Conservation (phyloP, 2,113 vertebrate genomes). For the Microtus montanus region DNA sequence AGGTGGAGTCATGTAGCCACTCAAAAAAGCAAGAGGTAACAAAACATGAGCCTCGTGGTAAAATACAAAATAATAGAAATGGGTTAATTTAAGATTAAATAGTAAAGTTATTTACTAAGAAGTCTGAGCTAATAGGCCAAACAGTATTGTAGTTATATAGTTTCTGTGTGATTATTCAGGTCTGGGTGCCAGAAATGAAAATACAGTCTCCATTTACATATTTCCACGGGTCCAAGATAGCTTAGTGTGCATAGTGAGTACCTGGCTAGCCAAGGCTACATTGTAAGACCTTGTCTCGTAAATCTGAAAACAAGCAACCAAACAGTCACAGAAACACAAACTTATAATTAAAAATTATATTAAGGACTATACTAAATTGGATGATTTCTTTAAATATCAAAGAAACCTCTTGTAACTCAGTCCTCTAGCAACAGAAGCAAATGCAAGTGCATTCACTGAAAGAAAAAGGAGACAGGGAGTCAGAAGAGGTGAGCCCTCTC, state of each 20-base stretch:
- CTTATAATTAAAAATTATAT: background rate
- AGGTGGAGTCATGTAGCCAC: no score
- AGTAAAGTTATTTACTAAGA: no score
- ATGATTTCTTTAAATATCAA: constrained; percentile 28
- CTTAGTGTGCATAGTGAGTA: background rate
- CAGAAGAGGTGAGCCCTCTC: constrained; percentile 26
- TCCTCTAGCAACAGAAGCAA: background rate
- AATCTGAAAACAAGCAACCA: background rate
- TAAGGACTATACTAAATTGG: constrained; percentile 47
- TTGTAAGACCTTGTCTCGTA: background rate
- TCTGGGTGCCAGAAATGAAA: no score
- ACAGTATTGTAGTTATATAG: no score
- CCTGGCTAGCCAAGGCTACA: background rate
- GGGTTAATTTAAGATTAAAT: no score
- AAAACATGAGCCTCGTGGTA: no score
- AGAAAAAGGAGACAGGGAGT: constrained; percentile 29
- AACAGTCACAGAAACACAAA: background rate
- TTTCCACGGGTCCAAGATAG: background rate
- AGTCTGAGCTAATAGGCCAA: no score
- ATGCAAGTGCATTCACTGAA: constrained; percentile 24
- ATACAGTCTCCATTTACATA: no score
- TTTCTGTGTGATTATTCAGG: no score
- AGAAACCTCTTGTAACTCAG: constrained; percentile 40
- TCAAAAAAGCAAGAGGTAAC: no score
- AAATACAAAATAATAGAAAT: no score